These are phyloP conservation scores for Cataglyphis albicans DNA, from an alignment of 2,888 invertebrate species.

Conservation along the genomic window DNA sequence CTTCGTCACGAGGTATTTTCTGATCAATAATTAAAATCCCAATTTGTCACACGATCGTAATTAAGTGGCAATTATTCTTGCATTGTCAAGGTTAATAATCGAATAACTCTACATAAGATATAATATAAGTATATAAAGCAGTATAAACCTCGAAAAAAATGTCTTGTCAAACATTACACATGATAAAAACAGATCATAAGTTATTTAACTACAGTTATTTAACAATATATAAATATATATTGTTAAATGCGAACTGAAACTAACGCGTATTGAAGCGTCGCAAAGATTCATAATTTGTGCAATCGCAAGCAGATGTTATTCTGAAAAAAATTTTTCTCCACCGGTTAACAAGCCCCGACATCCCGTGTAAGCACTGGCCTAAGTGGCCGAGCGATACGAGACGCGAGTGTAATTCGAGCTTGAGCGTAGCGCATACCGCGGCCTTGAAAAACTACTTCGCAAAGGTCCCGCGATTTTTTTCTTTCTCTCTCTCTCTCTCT, in stretches of 20 bases:
- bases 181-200: not conserved
- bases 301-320: not conserved
- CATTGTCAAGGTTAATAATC: not conserved
- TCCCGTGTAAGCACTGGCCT: constrained; percentile 1
- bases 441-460: constrained; percentile 11
- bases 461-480: not conserved
- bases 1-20: constrained; percentile 38
- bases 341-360: constrained; percentile 29
- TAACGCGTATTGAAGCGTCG: not conserved
- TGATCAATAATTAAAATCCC: constrained; percentile 7
- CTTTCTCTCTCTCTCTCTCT: too few species aligned
- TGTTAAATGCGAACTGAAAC: not conserved
- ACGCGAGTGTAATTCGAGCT: constrained; percentile 44
- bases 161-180: not conserved
- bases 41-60: constrained; percentile 7
- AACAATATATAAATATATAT: not conserved
- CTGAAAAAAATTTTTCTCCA: constrained; percentile 4
- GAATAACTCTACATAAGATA: not conserved
- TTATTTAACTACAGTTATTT: not conserved
- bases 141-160: not conserved
- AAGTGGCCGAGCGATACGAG: constrained; percentile 28
- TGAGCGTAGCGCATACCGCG: constrained; percentile 1
- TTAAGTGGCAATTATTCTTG: not conserved
- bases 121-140: not conserved
- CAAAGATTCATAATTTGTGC: not conserved